Evolutionary conservation across 2,888 invertebrate species (phyloP).

Genomic region (Metellina segmentata): DNA sequence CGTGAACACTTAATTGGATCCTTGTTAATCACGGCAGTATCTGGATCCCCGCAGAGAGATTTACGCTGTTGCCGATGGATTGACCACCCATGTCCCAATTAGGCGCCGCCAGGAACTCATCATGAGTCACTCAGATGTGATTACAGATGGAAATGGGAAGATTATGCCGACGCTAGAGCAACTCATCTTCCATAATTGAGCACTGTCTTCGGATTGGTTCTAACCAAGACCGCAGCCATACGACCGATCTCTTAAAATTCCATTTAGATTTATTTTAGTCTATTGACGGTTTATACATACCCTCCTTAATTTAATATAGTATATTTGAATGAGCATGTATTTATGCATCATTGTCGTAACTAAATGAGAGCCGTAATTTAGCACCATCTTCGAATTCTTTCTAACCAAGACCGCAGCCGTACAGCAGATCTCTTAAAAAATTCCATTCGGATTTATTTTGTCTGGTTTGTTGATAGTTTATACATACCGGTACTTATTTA

Average conservation of each 20-base stretch:
- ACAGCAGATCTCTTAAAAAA: no score
- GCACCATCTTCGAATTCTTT: no score
- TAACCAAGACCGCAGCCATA: not conserved
- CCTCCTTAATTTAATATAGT: no score
- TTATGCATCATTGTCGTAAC: no score
- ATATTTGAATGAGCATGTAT: no score
- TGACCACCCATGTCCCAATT: conserved; percentile 23
- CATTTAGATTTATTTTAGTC: no score
- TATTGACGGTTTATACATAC: no score
- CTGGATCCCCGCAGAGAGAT: conserved; percentile 38
- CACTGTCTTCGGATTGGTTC: not conserved
- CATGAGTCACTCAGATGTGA: conserved; percentile 33
- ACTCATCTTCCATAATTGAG: conserved; percentile 27
- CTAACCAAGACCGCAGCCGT: no score
- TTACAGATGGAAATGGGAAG: conserved; percentile 9
- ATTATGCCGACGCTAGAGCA: conserved; percentile 26
- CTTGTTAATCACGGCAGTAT: conserved; percentile 26
- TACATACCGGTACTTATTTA: no score
- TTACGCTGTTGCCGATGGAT: conserved; percentile 39
- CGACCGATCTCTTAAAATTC: not conserved
- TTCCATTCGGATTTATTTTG: no score
- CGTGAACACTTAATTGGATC: conserved; percentile 25
- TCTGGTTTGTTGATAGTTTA: no score
- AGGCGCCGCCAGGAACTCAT: conserved; percentile 23
- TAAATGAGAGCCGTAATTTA: no score